phyloP scores from a whole-genome alignment of 2,797 vertebrate genomes.

The Amblyraja radiata region DNA sequence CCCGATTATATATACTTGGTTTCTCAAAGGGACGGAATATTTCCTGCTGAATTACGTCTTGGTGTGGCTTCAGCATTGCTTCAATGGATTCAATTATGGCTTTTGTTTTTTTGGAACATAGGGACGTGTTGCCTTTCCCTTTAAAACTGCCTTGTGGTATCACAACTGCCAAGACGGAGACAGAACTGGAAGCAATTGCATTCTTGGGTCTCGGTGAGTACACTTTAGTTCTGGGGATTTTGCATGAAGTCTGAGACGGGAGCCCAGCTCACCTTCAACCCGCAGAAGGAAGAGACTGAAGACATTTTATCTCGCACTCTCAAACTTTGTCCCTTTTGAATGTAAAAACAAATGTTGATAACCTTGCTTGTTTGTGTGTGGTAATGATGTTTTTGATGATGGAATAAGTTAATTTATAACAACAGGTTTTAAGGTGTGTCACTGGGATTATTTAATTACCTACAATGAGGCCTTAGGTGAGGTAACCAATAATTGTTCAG shows the following conservation, averaged over 20 bases:
- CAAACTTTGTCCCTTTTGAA: background rate
- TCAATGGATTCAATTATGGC: background rate
- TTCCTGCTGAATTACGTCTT: background rate
- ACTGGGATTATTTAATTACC: background rate
- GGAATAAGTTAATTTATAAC: background rate
- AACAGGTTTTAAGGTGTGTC: background rate
- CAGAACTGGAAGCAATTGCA: conserved; percentile 82
- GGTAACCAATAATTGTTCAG: background rate
- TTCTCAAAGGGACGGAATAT: background rate
- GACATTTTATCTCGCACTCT: background rate
- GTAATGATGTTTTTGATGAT: background rate
- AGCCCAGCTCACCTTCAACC: conserved; percentile 39
- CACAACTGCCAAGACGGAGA: conserved; percentile 78
- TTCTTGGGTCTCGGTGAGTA: conserved; percentile 83
- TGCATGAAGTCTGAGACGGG: conserved; percentile 14
- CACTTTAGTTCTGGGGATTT: conserved; percentile 36
- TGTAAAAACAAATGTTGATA: background rate
- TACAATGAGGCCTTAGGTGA: background rate
- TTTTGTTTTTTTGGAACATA: conserved; percentile 48
- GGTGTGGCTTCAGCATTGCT: background rate
- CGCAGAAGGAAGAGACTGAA: conserved; percentile 44
- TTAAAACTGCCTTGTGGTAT: conserved; percentile 84
- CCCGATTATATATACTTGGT: background rate
- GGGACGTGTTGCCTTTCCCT: conserved; percentile 86
- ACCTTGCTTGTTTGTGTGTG: background rate